phyloP scores from a whole-genome alignment of 2,797 vertebrate genomes.

The Mycteria americana region DNA sequence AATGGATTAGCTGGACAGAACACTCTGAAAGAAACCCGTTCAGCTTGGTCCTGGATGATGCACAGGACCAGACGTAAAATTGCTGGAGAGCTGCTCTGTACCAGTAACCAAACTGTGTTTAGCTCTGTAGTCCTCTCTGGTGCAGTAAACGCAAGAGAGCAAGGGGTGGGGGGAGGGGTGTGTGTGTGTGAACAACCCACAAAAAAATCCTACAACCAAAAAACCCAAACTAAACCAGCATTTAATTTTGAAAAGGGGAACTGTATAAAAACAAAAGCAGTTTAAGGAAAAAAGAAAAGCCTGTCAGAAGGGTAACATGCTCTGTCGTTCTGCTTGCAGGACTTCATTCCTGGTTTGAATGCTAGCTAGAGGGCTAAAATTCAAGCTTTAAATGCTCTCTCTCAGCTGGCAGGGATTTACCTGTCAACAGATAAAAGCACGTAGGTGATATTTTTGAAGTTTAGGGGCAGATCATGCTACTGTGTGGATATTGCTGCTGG shows the following conservation, averaged over 20 bases:
- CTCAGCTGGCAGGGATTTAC: background rate
- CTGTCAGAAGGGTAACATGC: background rate
- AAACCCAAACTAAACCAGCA: accelerated
- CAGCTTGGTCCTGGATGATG: background rate
- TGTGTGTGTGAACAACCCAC: too few relatives aligned
- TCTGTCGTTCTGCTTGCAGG: background rate
- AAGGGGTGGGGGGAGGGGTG: too few relatives aligned
- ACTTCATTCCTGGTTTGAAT: background rate
- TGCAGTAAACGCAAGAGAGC: background rate
- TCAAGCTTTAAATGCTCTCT: background rate
- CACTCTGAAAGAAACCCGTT: background rate
- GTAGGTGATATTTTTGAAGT: background rate
- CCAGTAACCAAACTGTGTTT: too few relatives aligned
- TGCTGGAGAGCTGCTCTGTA: background rate
- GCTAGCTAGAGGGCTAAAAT: background rate
- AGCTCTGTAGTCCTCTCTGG: background rate
- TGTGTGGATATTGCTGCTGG: background rate
- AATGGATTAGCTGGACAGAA: background rate
- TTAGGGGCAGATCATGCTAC: background rate
- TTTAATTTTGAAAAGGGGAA: background rate
- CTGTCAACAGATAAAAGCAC: background rate
- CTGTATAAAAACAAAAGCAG: background rate
- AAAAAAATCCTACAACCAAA: background rate
- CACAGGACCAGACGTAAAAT: background rate
- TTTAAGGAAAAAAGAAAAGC: background rate